phyloP scores from a whole-genome alignment of 2,888 invertebrate species.

The Tuta absoluta region DNA sequence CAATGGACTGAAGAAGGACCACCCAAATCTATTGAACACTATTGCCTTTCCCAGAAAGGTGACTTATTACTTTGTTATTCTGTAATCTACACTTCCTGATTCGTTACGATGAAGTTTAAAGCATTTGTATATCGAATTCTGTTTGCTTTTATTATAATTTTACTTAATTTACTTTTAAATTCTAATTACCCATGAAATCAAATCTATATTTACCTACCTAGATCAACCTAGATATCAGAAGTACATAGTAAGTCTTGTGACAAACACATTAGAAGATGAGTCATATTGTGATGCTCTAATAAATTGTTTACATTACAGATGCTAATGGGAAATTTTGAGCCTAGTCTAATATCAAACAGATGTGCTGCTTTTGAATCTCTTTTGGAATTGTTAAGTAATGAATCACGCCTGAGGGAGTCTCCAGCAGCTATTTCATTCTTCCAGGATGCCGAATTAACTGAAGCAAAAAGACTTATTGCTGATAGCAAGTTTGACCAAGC shows the following conservation, averaged over 20 bases:
- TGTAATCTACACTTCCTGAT: slow-evolving; percentile 7
- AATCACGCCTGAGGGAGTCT: slow-evolving; percentile 81
- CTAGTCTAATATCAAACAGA: slow-evolving; percentile 83
- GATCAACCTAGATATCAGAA: background rate
- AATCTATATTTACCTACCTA: background rate
- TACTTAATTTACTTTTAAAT: background rate
- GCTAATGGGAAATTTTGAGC: slow-evolving; percentile 86
- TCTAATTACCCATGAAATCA: background rate
- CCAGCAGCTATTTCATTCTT: slow-evolving; percentile 82
- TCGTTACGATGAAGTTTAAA: background rate
- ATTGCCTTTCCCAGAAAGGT: slow-evolving; percentile 86
- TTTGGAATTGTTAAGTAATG: slow-evolving; percentile 78
- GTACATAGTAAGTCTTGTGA: slow-evolving; percentile 1
- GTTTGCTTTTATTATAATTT: background rate
- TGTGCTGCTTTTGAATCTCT: slow-evolving; percentile 84
- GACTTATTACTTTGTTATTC: slow-evolving; percentile 18
- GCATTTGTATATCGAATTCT: background rate
- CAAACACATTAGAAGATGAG: slow-evolving; percentile 16
- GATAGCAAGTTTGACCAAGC: slow-evolving; percentile 83
- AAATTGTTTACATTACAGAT: slow-evolving; percentile 61
- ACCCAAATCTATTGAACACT: slow-evolving; percentile 75
- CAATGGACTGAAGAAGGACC: slow-evolving; percentile 81
- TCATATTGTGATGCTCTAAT: background rate
- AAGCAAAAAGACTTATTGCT: slow-evolving; percentile 81
- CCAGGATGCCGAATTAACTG: slow-evolving; percentile 83